Evolutionary conservation across 2,113 vertebrate genomes (phyloP), one percentile per base, ranked within the genome.

Genomic region (Sebastes schlegelii): DNA sequence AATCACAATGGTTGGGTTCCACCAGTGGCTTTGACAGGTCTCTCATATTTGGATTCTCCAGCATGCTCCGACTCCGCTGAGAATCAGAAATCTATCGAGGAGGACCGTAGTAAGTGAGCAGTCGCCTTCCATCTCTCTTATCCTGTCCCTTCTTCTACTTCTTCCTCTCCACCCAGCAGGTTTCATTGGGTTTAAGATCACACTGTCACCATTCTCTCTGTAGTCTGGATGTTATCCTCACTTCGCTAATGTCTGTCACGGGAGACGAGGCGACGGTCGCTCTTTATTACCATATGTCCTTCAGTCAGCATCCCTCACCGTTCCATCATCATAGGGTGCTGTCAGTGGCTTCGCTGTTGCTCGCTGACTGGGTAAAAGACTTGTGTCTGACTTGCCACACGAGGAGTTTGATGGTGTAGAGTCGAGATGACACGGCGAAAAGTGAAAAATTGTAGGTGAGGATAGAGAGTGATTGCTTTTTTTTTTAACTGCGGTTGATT

Each of bases 221-320:
- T 71, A 73, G 19, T 74, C 11, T 66, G 68, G 21, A 77, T 62
- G 63, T 74, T 58, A 70, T 62, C 80, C 74, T 48, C 57, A 23
- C 49, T 76, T 85, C 57, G 8, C 9, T 8, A 16, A 26, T 11
- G 4, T 65, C 45, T 34, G 40, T 80, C 82, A 65, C 40, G 8
- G 40, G 69, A 68, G 84, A 55, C 5, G 4, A 61, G 21, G 0
- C 14, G 1, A 48, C 19, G n/a, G 54, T 70, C 52, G 16, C 62
- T 75, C 60, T 67, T 52, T 51, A 84, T 84, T 77, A 82, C 14
- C 54, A 68, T 54, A 71, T 7, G 71, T 68, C 86, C 81, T 83
- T 84, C 77, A 80, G 51, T 42, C 12, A 10, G 45, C n/a, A 43
- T 45, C 67, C 51, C 26, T 40, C 66, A 54, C 34, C 2, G 3